Evolutionary conservation across 2,888 invertebrate genomes (phyloP).

Genomic region (Mimas tiliae): DNA sequence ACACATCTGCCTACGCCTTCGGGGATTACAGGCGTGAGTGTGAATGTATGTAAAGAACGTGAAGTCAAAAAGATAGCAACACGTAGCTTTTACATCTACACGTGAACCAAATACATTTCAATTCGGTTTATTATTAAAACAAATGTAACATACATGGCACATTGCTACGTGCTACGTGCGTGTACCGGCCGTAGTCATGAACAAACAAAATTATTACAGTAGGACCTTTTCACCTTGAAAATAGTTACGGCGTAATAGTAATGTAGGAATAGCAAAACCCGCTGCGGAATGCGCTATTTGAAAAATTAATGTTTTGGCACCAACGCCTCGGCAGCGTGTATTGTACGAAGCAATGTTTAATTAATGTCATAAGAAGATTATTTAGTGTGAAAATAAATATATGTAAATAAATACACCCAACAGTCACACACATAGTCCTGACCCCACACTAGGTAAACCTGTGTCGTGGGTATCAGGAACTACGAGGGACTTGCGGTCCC

Average conservation of each 20-base stretch:
- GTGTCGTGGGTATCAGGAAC: too few species aligned
- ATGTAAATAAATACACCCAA: too few species aligned
- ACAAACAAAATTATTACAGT: background rate
- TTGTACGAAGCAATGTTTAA: background rate
- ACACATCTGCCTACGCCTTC: too few species aligned
- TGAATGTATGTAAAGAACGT: too few species aligned
- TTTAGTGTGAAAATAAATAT: background rate
- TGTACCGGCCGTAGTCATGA: background rate
- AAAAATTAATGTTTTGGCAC: conserved; percentile 22
- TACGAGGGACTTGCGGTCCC: too few species aligned
- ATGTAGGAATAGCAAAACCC: background rate
- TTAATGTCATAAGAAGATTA: background rate
- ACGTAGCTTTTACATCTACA: background rate
- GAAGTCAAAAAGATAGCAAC: too few species aligned
- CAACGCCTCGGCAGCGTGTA: background rate
- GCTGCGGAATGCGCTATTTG: conserved; percentile 17
- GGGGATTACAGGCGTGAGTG: too few species aligned
- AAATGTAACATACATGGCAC: background rate
- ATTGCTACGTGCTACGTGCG: background rate
- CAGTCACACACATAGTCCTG: too few species aligned
- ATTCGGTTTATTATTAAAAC: conserved; percentile 3
- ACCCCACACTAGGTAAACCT: too few species aligned
- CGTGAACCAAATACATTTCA: background rate
- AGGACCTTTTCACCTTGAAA: conserved; percentile 14
- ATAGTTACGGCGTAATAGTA: conserved; percentile 17